Evolutionary conservation across 2,888 invertebrate genomes (phyloP).

Genomic region (Drosophila ochracea): DNA sequence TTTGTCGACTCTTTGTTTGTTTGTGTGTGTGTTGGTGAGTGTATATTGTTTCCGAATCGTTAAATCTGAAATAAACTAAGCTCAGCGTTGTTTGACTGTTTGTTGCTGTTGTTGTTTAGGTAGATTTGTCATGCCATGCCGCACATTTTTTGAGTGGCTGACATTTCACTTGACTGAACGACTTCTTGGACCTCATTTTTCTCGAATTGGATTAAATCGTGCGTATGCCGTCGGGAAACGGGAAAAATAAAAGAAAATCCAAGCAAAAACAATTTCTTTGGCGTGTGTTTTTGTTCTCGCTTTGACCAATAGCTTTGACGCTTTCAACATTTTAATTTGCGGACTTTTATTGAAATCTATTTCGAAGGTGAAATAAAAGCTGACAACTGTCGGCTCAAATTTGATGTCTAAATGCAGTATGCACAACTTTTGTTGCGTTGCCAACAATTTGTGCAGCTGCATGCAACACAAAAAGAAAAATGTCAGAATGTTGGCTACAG

Average conservation of each 20-base stretch:
- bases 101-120: slow-evolving; percentile 38
- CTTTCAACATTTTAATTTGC: slow-evolving; percentile 42
- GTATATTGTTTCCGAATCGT: slow-evolving; percentile 74
- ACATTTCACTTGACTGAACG: slow-evolving; percentile 67
- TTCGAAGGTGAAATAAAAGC: slow-evolving; percentile 6
- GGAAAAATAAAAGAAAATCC: slow-evolving; percentile 9
- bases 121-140: slow-evolving; percentile 72
- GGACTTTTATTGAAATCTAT: slow-evolving; percentile 20
- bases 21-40: not conserved
- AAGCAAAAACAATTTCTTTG: slow-evolving; percentile 47
- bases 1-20: slow-evolving; percentile 67
- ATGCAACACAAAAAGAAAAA: slow-evolving; percentile 36
- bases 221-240: slow-evolving; percentile 49
- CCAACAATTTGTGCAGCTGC: slow-evolving; percentile 44
- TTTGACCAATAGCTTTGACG: slow-evolving; percentile 29
- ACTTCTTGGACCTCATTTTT: slow-evolving; percentile 24
- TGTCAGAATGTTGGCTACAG: slow-evolving; percentile 67
- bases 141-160: slow-evolving; percentile 74
- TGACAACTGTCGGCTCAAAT: slow-evolving; percentile 26
- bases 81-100: slow-evolving; percentile 21
- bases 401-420: slow-evolving; percentile 41
- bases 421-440: slow-evolving; percentile 24
- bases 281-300: slow-evolving; percentile 30
- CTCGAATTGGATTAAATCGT: slow-evolving; percentile 65
- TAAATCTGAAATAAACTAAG: slow-evolving; percentile 70